A percentile compares a stretch with the other conserved stretches of the same genome.
These are phyloP conservation scores for Nerophis ophidion DNA, from an alignment of 2,113 vertebrate genomes.

Conservation along the genomic window DNA sequence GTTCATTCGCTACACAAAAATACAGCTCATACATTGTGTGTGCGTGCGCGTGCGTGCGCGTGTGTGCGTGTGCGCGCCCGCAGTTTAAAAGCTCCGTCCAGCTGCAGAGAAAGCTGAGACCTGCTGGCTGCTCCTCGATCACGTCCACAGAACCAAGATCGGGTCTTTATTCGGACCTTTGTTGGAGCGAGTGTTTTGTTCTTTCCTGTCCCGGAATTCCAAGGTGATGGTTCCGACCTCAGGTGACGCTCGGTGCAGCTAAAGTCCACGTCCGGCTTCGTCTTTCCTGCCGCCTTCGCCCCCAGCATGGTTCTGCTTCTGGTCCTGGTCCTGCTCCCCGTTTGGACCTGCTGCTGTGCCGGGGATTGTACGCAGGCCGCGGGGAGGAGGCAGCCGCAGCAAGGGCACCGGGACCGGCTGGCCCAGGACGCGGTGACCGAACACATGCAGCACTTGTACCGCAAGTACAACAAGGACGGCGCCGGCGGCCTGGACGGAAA, in stretches of 20 bases:
- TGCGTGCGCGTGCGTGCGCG: slow-evolving; percentile 2
- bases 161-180: slow-evolving; percentile 13
- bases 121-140: slow-evolving; percentile 37
- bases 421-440: slow-evolving; percentile 79
- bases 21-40: not conserved
- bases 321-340: slow-evolving; percentile 46
- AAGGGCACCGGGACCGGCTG: slow-evolving; percentile 23
- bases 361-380: slow-evolving; percentile 41
- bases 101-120: slow-evolving; percentile 67
- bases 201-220: slow-evolving; percentile 11
- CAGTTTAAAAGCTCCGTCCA: not conserved
- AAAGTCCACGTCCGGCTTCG: slow-evolving; percentile 42
- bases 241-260: slow-evolving; percentile 52
- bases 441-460: slow-evolving; percentile 90
- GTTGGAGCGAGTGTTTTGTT: slow-evolving; percentile 1
- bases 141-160: slow-evolving; percentile 49
- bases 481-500: slow-evolving; percentile 78
- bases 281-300: not conserved
- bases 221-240: slow-evolving; percentile 37
- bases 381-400: slow-evolving; percentile 23
- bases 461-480: slow-evolving; percentile 74
- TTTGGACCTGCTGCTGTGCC: slow-evolving; percentile 76
- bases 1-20: no score
- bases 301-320: slow-evolving; percentile 67
- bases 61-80: slow-evolving; percentile 4